These are phyloP conservation scores for Calcarius lapponicus DNA, from an alignment of 2,797 vertebrate species.

Conservation along the genomic window DNA sequence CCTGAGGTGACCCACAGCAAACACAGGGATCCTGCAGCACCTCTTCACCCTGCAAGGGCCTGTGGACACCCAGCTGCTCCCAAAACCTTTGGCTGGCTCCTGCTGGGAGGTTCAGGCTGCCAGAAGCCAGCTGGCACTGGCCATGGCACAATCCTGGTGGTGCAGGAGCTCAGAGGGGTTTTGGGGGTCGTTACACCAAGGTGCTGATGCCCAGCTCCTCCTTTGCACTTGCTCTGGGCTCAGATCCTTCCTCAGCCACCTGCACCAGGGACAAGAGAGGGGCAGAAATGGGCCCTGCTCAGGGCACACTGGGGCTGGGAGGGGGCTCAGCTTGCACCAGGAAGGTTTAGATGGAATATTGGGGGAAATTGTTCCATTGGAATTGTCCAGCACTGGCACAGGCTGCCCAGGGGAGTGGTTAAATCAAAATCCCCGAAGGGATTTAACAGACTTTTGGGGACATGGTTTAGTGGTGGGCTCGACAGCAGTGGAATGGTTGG, in stretches of 20 bases:
- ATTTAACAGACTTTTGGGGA: background rate
- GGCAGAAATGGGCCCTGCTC: background rate
- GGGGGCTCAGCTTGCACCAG: background rate
- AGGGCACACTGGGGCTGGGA: background rate
- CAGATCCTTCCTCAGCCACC: background rate
- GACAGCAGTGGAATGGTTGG: background rate
- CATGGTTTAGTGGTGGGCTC: background rate
- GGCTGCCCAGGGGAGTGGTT: background rate
- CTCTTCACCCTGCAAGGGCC: background rate
- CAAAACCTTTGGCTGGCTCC: background rate
- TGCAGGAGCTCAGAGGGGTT: fast-evolving
- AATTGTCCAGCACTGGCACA: background rate
- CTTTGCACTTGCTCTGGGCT: fast-evolving
- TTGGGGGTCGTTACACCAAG: background rate
- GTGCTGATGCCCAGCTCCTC: background rate
- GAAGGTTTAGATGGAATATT: background rate
- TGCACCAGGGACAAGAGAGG: background rate
- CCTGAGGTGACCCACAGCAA: background rate
- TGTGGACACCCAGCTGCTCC: fast-evolving
- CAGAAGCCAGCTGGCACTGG: background rate
- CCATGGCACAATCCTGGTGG: background rate
- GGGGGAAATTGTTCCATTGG: background rate
- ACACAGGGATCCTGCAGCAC: fast-evolving
- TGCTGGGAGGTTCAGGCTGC: background rate
- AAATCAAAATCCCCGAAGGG: background rate